Conservation (phyloP, 2,888 invertebrate species). For the Drosophila diplacantha region DNA sequence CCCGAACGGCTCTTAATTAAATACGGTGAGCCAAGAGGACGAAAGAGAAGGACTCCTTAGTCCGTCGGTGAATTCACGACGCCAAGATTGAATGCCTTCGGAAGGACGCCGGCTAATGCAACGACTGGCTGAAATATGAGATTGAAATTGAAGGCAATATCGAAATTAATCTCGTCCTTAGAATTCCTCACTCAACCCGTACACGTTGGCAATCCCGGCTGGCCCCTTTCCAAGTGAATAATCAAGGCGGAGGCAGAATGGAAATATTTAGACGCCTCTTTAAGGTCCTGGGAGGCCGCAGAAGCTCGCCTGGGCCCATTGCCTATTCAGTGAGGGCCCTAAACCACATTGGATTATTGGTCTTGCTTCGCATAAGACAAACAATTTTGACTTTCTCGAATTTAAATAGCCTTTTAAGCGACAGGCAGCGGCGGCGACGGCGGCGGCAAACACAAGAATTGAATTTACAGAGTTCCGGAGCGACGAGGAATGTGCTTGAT, state of each 20-base stretch:
- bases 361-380: constrained; percentile 41
- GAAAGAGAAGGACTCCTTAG: constrained; percentile 1
- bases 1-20: constrained; percentile 10
- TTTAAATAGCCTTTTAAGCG: constrained; percentile 41
- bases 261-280: constrained; percentile 32
- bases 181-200: constrained; percentile 1
- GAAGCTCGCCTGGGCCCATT: constrained; percentile 18
- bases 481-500: constrained; percentile 7
- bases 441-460: constrained; percentile 2
- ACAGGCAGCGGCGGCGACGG: not conserved
- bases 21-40: constrained; percentile 1
- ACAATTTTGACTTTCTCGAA: constrained; percentile 55
- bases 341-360: constrained; percentile 61
- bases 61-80: not conserved
- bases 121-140: constrained; percentile 6
- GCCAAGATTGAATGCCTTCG: not conserved
- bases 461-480: constrained; percentile 21
- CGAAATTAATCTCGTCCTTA: constrained; percentile 4
- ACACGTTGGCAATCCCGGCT: not conserved
- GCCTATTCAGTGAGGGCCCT: constrained; percentile 29
- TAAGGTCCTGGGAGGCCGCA: constrained; percentile 52
- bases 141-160: constrained; percentile 1
- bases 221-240: constrained; percentile 1
- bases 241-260: constrained; percentile 1
- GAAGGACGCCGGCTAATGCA: constrained; percentile 4